Base-by-base conservation (phyloP, 2,888 invertebrate species). In the Cheilosia pagana region DNA sequence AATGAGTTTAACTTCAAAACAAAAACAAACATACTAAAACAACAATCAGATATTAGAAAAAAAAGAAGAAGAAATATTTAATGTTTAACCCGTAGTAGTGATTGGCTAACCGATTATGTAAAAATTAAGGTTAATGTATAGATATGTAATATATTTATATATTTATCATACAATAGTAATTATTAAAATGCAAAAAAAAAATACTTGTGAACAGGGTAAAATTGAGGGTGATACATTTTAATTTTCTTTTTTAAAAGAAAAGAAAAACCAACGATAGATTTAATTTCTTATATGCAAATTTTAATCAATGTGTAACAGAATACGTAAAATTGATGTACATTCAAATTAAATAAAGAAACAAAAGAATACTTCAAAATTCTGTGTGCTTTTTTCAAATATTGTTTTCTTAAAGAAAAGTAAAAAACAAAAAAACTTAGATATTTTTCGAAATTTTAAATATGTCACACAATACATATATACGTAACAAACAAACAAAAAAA, bases 131-230 rank as follows among this genome's bases (percentile, higher is more conserved):
- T 71, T 50, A 35, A 21, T 65, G 35, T 71, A 60, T 53, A 68
- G 39, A 60, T 70, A 70, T 78, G 45, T 71, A 48, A 57, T 63
- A 70, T 77, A 70, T 60, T 31, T 43, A 67, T 55, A 50, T 53
- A 60, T 81, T 23, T 35, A 68, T 81, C 50, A 75, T 63, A 72
- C 41, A 68, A 63, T 62, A 70, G 53, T 41, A 48, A 65, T 52
- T 76, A 48, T 28, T 23, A 23, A 23, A 50, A 50, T 10, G 21
- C 6, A 45, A 16, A 45, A 45, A 45, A 45, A 35, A 65, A 63
- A 74, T 41, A 68, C 57, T 81, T 81, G 75, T 81, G 75, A 76
- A 81, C 81, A 81, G 81, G 81, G 81, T 81, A 81, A 76, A 81
- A 76, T 81, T 65, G 81, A 76, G 81, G 81, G 81, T 81, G 81